Base-by-base conservation (phyloP, 2,888 invertebrate genomes). In the Perizoma affinitatum region DNA sequence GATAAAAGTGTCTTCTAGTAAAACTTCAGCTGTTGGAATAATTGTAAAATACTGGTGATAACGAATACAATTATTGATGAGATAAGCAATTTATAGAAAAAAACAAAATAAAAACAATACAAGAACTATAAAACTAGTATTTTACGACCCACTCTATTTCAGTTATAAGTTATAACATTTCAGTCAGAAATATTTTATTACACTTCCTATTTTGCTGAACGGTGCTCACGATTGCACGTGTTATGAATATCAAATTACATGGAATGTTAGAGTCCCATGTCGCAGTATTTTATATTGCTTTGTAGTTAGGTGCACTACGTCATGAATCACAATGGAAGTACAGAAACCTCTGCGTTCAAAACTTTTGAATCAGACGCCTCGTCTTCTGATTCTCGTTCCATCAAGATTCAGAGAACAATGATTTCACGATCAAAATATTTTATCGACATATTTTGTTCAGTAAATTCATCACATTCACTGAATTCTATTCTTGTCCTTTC, bases 161-260 rank as follows among this genome's bases (percentile, higher is more conserved):
- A 82, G 83, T 84, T 86, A 81, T 82, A 80, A 82, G 80, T 84
- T 85, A 83, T 84, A 80, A 79, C 79, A 78, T 84, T 84, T 82
- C 84, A 82, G 79, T 79, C 76, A 76, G 79, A 84, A 83, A 86
- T 84, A 86, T 86, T 86, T 86, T 85, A 86, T 86, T 83, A 81
- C 77, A 80, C 79, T 82, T 84, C 83, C 80, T 83, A 83, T 84
- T 84, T 86, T 82, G 83, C 82, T 80, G 85, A 84, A 83, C 82
- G 82, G 70, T 80, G 83, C 78, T 86, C 83, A 80, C 82, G 76
- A 80, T 80, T 79, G 84, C 78, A 80, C 87, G 87, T 83, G 87
- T 78, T 82, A 80, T 82, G 87, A 87, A 87, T 88, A 84, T 81
- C 76, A 84, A 87, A 84, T 82, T 82, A 82, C 52, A 56, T 75